Conservation (phyloP, 2,113 vertebrate species). For the Psammodynastes pulverulentus region DNA sequence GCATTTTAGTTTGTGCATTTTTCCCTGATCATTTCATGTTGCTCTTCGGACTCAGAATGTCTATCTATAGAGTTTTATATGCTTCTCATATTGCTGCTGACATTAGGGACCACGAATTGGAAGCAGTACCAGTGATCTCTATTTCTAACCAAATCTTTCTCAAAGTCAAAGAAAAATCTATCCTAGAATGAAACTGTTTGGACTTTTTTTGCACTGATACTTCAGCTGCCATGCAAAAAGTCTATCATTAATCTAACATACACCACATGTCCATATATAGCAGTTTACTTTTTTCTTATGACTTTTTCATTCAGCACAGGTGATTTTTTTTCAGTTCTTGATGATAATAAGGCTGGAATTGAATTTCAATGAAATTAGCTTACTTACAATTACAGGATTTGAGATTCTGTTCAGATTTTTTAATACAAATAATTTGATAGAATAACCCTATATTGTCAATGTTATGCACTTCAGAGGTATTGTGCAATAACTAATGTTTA, state of each 20-base stretch:
- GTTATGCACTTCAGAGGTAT: conserved; percentile 17
- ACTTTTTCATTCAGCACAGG: neutral
- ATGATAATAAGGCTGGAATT: neutral
- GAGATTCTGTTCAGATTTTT: conserved; percentile 12
- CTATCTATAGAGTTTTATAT: conserved; percentile 9
- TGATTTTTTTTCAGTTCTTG: neutral
- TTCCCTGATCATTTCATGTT: conserved; percentile 3
- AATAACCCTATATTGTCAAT: neutral
- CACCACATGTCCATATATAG: neutral
- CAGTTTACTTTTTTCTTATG: neutral
- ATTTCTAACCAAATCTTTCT: conserved; percentile 2
- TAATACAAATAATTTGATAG: neutral
- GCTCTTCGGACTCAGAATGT: neutral
- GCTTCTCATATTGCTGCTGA: conserved; percentile 13
- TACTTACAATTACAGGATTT: neutral
- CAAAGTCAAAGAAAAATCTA: neutral
- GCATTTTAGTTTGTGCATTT: conserved; percentile 7
- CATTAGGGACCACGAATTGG: neutral
- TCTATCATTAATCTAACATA: neutral
- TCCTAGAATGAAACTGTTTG: neutral
- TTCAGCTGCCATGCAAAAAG: neutral
- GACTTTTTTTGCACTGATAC: neutral
- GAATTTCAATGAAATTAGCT: neutral
- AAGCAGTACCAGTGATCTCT: neutral
- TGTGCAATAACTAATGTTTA: neutral